Conservation (phyloP, 1,140 invertebrate species). For the Trichogramma pretiosum region DNA sequence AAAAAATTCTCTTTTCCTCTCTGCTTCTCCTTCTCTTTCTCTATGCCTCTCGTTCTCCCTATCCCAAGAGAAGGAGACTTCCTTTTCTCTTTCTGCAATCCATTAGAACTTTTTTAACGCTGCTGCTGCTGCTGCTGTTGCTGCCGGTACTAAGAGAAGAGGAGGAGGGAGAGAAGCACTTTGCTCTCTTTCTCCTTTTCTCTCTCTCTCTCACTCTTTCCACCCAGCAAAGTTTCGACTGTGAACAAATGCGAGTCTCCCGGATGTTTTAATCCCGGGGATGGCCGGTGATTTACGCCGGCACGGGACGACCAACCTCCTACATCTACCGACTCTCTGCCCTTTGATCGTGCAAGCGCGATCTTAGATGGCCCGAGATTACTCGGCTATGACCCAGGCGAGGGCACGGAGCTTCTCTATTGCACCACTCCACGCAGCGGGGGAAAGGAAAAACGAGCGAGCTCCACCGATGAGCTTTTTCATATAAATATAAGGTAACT, state of each 20-base stretch:
- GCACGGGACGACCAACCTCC: background rate
- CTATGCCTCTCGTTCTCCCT: no score
- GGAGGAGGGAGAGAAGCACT: conserved; percentile 9
- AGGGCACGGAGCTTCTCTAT: no score
- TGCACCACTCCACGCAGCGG: no score
- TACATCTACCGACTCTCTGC: background rate
- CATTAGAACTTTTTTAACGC: conserved; percentile 8
- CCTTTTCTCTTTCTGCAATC: conserved; percentile 1
- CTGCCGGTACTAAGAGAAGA: background rate
- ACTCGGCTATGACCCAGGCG: no score
- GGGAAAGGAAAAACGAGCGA: no score
- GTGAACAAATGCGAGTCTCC: conserved; percentile 18
- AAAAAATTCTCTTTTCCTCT: conserved; percentile 4
- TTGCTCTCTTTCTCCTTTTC: conserved; percentile 3
- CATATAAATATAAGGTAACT: no score
- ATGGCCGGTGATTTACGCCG: conserved; percentile 17
- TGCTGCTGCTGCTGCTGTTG: no score
- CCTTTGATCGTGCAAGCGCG: background rate
- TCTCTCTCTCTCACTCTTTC: no score
- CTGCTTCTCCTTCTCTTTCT: background rate
- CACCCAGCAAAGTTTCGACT: conserved; percentile 16
- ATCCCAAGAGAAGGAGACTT: no score
- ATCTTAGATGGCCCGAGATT: no score
- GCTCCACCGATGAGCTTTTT: no score
- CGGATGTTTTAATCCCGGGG: conserved; percentile 17